Conservation (phyloP, 2,888 invertebrate species). For the Diadegma fenestrale region DNA sequence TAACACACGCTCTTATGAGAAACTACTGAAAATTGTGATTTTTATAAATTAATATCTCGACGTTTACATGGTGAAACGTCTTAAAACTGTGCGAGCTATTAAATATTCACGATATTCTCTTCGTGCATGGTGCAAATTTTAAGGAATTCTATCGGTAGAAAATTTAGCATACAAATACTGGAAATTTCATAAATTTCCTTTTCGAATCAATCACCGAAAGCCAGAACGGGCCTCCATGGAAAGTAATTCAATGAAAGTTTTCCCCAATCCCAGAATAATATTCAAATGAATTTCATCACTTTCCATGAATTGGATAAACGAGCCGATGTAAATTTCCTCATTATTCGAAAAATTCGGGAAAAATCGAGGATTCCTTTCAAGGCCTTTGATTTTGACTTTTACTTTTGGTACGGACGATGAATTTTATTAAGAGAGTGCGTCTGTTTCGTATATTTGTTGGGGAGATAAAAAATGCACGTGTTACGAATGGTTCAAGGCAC, state of each 20-base stretch:
- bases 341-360: neutral
- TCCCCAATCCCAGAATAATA: neutral
- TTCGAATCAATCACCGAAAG: neutral
- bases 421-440: neutral
- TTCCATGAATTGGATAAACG: neutral
- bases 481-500: neutral
- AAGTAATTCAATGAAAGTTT: neutral
- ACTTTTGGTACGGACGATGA: neutral
- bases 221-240: neutral
- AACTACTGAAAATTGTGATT: no score
- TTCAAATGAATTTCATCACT: neutral
- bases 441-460: neutral
- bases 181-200: neutral
- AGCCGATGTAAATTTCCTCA: neutral
- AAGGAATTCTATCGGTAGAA: no score
- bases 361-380: neutral
- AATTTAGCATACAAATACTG: no score
- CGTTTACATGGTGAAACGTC: no score
- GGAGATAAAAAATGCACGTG: conserved; percentile 1
- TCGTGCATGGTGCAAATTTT: no score
- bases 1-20: no score
- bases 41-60: no score
- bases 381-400: neutral
- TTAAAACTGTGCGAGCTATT: no score
- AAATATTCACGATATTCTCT: no score